A percentile compares a stretch with the other conserved stretches of the same genome.
Evolutionary conservation across 2,888 invertebrate species (phyloP).

Genomic region (Zhuqinia jingwanae): DNA sequence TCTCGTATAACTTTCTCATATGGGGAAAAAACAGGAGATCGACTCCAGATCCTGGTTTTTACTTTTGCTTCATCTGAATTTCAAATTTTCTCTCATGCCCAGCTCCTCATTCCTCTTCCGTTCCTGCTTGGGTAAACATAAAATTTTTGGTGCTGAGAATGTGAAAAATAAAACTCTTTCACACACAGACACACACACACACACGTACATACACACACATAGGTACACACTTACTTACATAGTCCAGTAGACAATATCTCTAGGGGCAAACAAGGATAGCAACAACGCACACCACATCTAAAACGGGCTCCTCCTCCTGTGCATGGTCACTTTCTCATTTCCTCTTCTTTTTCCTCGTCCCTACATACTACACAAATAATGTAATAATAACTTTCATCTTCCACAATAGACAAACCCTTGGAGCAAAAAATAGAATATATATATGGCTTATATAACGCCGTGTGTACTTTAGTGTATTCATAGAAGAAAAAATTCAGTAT

Average conservation of each 20-base stretch:
- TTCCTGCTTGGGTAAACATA: constrained; percentile 8
- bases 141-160: constrained; percentile 5
- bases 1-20: too few relatives aligned
- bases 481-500: neutral
- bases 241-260: neutral
- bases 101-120: neutral
- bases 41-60: neutral
- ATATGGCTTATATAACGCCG: too few relatives aligned
- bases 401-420: neutral
- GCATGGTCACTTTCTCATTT: constrained; percentile 24
- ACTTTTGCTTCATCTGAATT: constrained; percentile 17
- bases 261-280: constrained; percentile 7
- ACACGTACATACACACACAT: too few relatives aligned
- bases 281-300: neutral
- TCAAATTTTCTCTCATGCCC: constrained; percentile 4
- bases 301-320: neutral
- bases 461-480: neutral
- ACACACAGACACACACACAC: neutral
- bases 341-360: neutral
- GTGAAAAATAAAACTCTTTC: neutral
- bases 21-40: too few relatives aligned
- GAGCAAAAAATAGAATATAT: too few relatives aligned
- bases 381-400: constrained; percentile 18
- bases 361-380: constrained; percentile 16
- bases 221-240: neutral